Base-by-base conservation (phyloP, 2,113 vertebrate genomes). In the Brachirus orientalis region DNA sequence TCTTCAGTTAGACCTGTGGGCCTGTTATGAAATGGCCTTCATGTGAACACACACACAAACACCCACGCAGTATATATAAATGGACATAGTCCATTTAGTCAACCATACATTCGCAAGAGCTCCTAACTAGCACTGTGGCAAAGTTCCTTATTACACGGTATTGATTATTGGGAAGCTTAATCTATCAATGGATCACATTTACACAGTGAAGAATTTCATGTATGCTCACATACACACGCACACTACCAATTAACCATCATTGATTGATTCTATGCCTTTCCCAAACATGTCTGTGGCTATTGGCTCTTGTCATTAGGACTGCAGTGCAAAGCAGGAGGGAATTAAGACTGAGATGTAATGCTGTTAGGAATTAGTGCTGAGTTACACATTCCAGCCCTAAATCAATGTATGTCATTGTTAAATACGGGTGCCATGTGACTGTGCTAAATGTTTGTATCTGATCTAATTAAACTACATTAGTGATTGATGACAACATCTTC, bases 221-320 rank as follows among this genome's bases (percentile, higher is more conserved):
- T 22, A 64, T 10, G 2, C 75, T 54, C 57, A 54, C 40, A 0
- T 52, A 45, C 59, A 46, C 60, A 22, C 62, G 17, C 66, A 73
- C 52, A 35, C 67, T 73, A 75, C 71, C 78, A 89, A 86, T 91
- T 84, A 91, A 81, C 72, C 40, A 72, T 73, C 19, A 43, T 18
- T n/a, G n/a, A 89, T 89, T 84, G 89, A 91, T 90, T 83, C 75
- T 28, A 52, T 53, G 50, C 63, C 75, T 69, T 73, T 20, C 33
- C 48, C 16, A 18, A 82, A 83, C 56, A 48, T 82, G 73, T 85
- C 86, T 80, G 56, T 76, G 54, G 10, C 36, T 67, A 70, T 77
- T n/a, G 62, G 68, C 19, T 20, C 63, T 63, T 85, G 77, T 82
- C 79, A 69, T 86, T 87, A 63, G 44, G 71, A 84, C 55, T 85